Evolutionary conservation across 2,797 vertebrate genomes (phyloP), one percentile per base, ranked within the genome.

Genomic region (Betta splendens): DNA sequence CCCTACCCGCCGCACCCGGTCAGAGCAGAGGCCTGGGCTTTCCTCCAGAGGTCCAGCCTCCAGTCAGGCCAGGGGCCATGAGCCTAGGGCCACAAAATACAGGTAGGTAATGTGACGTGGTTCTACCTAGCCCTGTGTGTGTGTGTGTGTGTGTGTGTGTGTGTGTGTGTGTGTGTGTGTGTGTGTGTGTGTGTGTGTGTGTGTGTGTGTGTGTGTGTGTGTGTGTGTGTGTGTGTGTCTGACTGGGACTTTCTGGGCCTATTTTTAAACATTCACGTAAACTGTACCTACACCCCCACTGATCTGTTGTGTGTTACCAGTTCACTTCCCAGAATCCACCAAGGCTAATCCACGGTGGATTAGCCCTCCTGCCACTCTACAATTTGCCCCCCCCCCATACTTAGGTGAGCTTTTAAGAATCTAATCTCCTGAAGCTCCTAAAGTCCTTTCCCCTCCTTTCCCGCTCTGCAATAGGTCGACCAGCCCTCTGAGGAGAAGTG

Each of bases 21-120:
- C 86, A 35, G 85, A 80, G 18, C 79, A 84, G 20, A 80, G 73
- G 20, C 85, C 87, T 0, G 64, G 79, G 3, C 3, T 70, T 31
- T 47, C 64, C 26, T 56, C 77, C 21, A 81, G 84, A n/a, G 48
- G 60, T 15, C 59, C 52, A 54, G 33, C 32, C 20, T 21, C 57
- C 4, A 5, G 60, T 15, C 67, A 60, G 35, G 38, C 26, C 39
- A 69, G 57, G 1, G n/a, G 37, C 3, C 89, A 77, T 7, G 91
- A 92, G 2, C 20, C 84, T 0, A 7, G 37, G 0, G 69, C 64
- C 23, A 59, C 81, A 57, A 84, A 78, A 45, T 70, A 72, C 43
- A 92, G 92, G 95, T 96, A 90, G 90, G 91, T 64, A 32, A 53
- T 31, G 29, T 17, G 0, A 42, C n/a, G n/a, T n/a, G n/a, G n/a